Evolutionary conservation across 2,797 vertebrate species (phyloP).

Genomic region (Petrocephalus schoutedeni): DNA sequence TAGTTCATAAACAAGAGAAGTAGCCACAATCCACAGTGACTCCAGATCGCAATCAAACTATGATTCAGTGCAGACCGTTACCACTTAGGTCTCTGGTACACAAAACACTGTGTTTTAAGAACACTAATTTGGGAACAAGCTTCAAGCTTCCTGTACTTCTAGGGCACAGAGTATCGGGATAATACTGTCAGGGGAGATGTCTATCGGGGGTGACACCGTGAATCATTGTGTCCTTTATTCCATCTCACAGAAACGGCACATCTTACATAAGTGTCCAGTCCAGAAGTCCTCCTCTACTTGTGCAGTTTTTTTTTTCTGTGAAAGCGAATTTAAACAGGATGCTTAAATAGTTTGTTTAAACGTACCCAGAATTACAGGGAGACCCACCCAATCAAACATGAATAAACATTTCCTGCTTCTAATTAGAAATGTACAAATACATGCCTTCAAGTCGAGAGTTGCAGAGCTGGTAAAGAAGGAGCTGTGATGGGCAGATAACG

Average conservation of each 20-base stretch:
- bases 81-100: not conserved
- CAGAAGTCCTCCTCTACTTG: constrained; percentile 47
- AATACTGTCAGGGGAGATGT: constrained; percentile 21
- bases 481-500: constrained; percentile 45
- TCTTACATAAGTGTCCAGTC: constrained; percentile 53
- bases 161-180: not conserved
- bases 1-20: not conserved
- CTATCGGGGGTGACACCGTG: constrained; percentile 24
- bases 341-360: constrained; percentile 83
- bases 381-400: constrained; percentile 75
- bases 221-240: constrained; percentile 19
- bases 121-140: not conserved
- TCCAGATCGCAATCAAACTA: not conserved
- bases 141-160: not conserved
- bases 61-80: not conserved
- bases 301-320: constrained; percentile 46
- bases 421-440: constrained; percentile 74
- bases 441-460: constrained; percentile 41
- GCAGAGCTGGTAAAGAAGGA: constrained; percentile 36
- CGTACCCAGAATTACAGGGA: constrained; percentile 69
- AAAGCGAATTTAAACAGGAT: constrained; percentile 80
- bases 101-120: not conserved
- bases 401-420: constrained; percentile 85
- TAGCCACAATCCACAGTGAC: not conserved
- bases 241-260: not conserved